A percentile compares a stretch with the other conserved stretches of the same genome.
These are phyloP conservation scores for Cyphomyrus discorhynchus DNA, from an alignment of 2,113 vertebrate species.

Conservation along the genomic window DNA sequence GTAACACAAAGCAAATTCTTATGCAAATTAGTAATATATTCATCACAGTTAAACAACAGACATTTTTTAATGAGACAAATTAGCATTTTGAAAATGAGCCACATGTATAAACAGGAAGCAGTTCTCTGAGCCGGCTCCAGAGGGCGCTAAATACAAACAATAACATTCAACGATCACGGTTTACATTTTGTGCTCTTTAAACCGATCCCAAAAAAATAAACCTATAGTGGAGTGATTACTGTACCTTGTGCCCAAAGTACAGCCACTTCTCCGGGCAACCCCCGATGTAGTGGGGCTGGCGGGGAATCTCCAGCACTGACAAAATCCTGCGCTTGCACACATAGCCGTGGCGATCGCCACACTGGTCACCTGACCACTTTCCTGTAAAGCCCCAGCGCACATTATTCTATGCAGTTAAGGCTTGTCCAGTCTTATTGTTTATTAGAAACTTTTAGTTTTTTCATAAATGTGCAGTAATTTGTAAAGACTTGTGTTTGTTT, in stretches of 20 bases:
- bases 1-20: background rate
- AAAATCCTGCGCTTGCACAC: conserved; percentile 75
- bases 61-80: background rate
- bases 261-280: conserved; percentile 83
- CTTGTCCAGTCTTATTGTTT: background rate
- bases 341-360: conserved; percentile 63
- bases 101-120: background rate
- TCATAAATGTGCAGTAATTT: background rate
- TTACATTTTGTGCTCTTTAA: background rate
- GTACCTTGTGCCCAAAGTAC: conserved; percentile 84
- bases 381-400: conserved; percentile 55
- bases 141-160: conserved; percentile 8
- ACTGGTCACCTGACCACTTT: conserved; percentile 69
- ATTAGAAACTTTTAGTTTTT: background rate
- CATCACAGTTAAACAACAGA: background rate
- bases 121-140: background rate
- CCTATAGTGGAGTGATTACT: background rate
- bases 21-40: background rate
- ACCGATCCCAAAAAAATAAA: background rate
- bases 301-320: conserved; percentile 65
- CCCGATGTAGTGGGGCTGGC: conserved; percentile 65
- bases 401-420: background rate
- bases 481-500: background rate
- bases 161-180: background rate
- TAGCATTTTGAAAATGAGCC: background rate